phyloP scores from a whole-genome alignment of 1,140 invertebrate genomes.

The Halictus rubicundus region DNA sequence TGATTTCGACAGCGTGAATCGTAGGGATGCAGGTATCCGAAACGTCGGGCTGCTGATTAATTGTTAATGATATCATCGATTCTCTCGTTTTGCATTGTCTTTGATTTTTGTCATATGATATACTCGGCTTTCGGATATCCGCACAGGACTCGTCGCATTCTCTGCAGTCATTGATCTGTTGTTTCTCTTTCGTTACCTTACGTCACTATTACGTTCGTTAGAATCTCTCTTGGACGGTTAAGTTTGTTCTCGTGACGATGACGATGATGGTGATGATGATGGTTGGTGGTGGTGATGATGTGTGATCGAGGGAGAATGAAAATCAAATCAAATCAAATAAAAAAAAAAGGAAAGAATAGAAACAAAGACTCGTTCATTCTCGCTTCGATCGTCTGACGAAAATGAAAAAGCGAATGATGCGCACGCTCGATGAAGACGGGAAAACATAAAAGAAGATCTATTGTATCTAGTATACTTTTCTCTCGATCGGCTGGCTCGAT shows the following conservation, averaged over 20 bases:
- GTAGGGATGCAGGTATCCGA: constrained; percentile 55
- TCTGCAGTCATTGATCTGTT: constrained; percentile 56
- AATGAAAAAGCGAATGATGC: constrained; percentile 20
- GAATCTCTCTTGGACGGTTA: constrained; percentile 62
- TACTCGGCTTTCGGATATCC: constrained; percentile 59
- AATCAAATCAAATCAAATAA: no score
- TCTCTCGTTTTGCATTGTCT: not conserved
- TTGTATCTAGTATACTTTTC: not conserved
- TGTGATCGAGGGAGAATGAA: not conserved
- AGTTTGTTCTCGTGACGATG: constrained; percentile 56
- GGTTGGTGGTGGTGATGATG: not conserved
- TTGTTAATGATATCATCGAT: not conserved
- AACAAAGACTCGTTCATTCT: constrained; percentile 30
- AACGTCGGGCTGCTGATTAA: constrained; percentile 35
- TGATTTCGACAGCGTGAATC: constrained; percentile 51
- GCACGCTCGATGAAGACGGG: not conserved
- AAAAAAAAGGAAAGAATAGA: not conserved
- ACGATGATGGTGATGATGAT: constrained; percentile 27
- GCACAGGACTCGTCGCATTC: constrained; percentile 54
- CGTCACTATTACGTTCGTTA: constrained; percentile 55
- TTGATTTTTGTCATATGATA: not conserved
- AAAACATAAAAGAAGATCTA: constrained; percentile 9
- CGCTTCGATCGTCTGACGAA: constrained; percentile 43
- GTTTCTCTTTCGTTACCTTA: constrained; percentile 35
- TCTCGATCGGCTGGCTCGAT: constrained; percentile 22